Base-by-base conservation (phyloP, 2,113 vertebrate genomes). In the Casuarius casuarius region DNA sequence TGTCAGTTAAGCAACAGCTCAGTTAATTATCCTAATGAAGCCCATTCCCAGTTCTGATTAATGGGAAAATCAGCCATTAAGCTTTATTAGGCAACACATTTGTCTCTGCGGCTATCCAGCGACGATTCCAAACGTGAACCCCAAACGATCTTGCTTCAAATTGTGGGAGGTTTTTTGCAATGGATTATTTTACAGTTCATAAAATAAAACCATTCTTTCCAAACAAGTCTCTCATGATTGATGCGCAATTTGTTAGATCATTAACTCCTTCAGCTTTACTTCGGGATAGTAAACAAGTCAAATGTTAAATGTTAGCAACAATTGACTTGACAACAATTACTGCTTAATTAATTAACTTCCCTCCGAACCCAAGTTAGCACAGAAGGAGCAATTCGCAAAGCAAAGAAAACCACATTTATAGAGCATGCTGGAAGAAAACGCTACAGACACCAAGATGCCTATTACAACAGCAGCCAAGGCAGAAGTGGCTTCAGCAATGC, bases 21-120 rank as follows among this genome's bases (percentile, higher is more conserved):
- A 87, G 95, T 94, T 98, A 98, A 98, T 98, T 97, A 97, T 58
- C 97, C 95, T 97, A 98, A 98, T 97, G 96, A 98, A 98, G 91
- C 92, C 93, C 96, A 94, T 96, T 97, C 92, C 94, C 92, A 66
- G 76, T 92, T 93, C 91, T 97, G 96, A 98, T 98, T 96, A 97
- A 96, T 84, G 70, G 86, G 95, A 97, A 97, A 96, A 97, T 96
- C 86, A 96, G 84, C 93, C 97, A 97, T 97, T 98, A 98, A 97
- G 92, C 94, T 96, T 95, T 97, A 97, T 97, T 97, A 98, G 67
- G 91, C 66, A 5, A 92, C 1, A 38, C 95, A 95, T 97, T 98
- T 97, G 95, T 97, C 95, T 96, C 95, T 54, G 26, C 70, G 63
- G 92, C 95, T 87, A 97, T 94, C 94, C 78, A 86, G 91, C 19